Base-by-base conservation (phyloP, 2,113 vertebrate species). In the Orycteropus afer region DNA sequence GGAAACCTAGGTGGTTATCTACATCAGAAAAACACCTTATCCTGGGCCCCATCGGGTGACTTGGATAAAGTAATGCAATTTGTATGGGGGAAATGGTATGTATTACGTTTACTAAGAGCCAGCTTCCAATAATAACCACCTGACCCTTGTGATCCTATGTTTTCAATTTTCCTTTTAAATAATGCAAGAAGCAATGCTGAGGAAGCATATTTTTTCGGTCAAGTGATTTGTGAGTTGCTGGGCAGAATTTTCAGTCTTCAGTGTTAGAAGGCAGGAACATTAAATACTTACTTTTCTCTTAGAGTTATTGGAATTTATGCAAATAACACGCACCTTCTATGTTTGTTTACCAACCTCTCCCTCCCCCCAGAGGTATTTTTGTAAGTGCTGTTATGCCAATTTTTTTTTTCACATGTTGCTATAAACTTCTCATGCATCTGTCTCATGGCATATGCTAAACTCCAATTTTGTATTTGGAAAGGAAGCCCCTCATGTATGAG, bases 161-260 rank as follows among this genome's bases (percentile, higher is more conserved):
- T 98, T 97, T 97, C 55, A 74, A 93, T 96, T 97, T 97, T 61
- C 32, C 25, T 76, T 89, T 95, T 95, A 93, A 97, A 92, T 90
- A 94, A 94, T 53, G 42, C 77, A 65, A 34, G 86, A 73, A 93
- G 76, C 82, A 80, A 5, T 0, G 0, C 85, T 97, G 94, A 63
- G 82, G 89, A 96, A 95, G 69, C 81, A 86, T 83, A 78, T 95
- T 97, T 98, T n/a, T 96, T 93, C 95, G 96, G 77, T 95, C 59
- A 96, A 80, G 17, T 88, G 89, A 59, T 89, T 96, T 93, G 23
- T 96, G 89, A 97, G 47, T 47, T 96, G 79, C 89, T 59, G 59
- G 88, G 23, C 57, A 73, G 63, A 87, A 37, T 94, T 97, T 97
- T 96, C 86, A n/a, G 61, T 86, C 77, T 77, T 8, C 1, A 29